These are phyloP conservation scores for Theristus sp. DNA, from an alignment of 2,888 invertebrate species.

Conservation along the genomic window DNA sequence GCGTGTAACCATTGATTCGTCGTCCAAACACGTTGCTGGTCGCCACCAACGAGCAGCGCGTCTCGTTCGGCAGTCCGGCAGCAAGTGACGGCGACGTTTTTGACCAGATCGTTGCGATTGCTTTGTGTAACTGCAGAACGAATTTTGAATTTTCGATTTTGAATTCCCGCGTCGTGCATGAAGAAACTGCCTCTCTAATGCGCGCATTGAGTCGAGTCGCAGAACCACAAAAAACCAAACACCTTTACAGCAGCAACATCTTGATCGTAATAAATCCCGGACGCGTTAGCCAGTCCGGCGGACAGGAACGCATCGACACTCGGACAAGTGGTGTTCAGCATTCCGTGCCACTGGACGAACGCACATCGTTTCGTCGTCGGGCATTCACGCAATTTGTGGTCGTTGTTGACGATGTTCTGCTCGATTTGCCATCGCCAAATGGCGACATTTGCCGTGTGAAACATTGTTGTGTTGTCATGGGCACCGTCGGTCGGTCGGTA, in stretches of 20 bases:
- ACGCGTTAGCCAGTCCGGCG: not conserved
- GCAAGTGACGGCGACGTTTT: not conserved
- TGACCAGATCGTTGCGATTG: not conserved
- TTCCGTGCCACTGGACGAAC: constrained; percentile 5
- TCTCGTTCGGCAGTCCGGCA: not conserved
- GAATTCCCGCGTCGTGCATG: not conserved
- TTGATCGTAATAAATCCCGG: not conserved
- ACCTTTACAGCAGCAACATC: not conserved
- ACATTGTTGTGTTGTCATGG: constrained; percentile 3
- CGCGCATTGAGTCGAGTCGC: no score
- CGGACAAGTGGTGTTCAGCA: not conserved
- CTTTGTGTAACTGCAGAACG: not conserved
- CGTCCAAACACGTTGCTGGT: not conserved
- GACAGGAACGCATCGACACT: not conserved
- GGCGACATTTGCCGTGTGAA: constrained; percentile 3
- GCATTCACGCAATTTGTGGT: no score
- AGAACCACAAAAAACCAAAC: not conserved
- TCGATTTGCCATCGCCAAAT: not conserved
- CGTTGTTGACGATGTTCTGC: not conserved
- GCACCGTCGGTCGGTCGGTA: constrained; percentile 4
- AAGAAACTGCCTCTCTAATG: no score
- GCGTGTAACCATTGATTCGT: not conserved
- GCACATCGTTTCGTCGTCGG: not conserved
- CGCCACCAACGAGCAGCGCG: not conserved
- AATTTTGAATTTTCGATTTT: no score